A percentile compares a stretch with the other conserved stretches of the same genome.
Conservation (phyloP, 2,888 invertebrate species). For the Lottia scabra region DNA sequence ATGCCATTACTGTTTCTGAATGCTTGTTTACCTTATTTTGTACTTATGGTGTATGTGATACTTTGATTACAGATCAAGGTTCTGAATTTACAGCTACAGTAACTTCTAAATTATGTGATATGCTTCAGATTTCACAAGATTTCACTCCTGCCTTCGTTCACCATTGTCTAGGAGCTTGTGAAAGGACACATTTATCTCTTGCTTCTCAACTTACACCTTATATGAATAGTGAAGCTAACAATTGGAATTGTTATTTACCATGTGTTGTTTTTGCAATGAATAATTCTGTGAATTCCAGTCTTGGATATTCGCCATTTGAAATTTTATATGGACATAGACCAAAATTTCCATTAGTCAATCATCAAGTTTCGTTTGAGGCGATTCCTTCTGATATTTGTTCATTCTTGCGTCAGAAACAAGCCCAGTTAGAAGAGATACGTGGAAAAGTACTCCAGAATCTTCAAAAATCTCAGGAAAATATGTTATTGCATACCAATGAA, state of each 20-base stretch:
- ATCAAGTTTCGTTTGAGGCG: not conserved
- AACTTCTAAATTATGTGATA: not conserved
- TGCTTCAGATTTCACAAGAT: not conserved
- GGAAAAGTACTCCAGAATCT: conserved; percentile 1
- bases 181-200: conserved; percentile 25
- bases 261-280: conserved; percentile 25
- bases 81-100: conserved; percentile 12
- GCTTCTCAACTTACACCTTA: conserved; percentile 26
- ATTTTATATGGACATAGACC: conserved; percentile 17
- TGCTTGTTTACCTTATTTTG: conserved; percentile 14
- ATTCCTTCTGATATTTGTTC: not conserved
- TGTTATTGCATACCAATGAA: not conserved
- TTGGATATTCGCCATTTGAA: conserved; percentile 21
- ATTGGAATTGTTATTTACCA: conserved; percentile 25
- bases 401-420: not conserved
- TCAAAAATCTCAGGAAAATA: not conserved
- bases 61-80: conserved; percentile 14
- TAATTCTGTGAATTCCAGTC: conserved; percentile 13
- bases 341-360: conserved; percentile 16
- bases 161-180: conserved; percentile 28
- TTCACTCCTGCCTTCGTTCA: conserved; percentile 22
- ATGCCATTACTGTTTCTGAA: conserved; percentile 17
- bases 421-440: not conserved
- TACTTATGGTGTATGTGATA: conserved; percentile 20
- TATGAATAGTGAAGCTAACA: conserved; percentile 8